Base-by-base conservation (phyloP, 2,113 vertebrate genomes). In the Spilogale gracilis region DNA sequence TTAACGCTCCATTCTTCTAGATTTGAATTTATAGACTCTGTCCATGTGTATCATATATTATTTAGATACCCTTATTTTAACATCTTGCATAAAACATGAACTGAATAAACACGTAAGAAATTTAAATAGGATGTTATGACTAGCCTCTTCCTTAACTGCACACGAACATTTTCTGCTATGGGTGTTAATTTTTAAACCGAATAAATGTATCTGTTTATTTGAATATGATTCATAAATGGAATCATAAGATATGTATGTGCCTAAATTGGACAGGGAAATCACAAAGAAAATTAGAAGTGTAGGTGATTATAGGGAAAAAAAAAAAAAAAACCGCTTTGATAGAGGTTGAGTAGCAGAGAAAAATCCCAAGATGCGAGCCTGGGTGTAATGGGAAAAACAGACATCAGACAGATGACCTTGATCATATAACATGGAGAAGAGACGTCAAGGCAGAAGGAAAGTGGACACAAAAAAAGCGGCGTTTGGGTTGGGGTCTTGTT, bases 1-100 rank as follows among this genome's bases (percentile, higher is more conserved):
- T 74, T 74, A 96, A 71, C 9, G 79, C 16, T 83, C 90, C 50
- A 63, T 91, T 78, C 6, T 80, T 82, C 86, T 94, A 73, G 73
- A n/a, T 83, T 82, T 83, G 63, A 86, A 92, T 97, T 90, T 54
- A 96, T 50, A 89, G 45, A 45, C 48, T 73, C 67, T 89, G 52
- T 48, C 45, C 60, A n/a, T 74, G 45, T 82, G 21, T 79, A 67
- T 52, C 38, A 56, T 71, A 54, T 38, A 73, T 94, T 87, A 61
- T 65, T 87, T 94, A 71, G 52, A 65, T 9, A 73, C 16, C 45
- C 38, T 32, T 61, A n/a, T 91, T 80, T 92, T 88, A 86, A 65
- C 32, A 67, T 89, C 23, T 16, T 76, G 45, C 21, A 56, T 95
- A 21, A 92, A 96, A 86, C 30, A 78, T 78, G 67, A 82, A 65